Conservation (phyloP, 2,113 vertebrate species). For the Agelaius tricolor region DNA sequence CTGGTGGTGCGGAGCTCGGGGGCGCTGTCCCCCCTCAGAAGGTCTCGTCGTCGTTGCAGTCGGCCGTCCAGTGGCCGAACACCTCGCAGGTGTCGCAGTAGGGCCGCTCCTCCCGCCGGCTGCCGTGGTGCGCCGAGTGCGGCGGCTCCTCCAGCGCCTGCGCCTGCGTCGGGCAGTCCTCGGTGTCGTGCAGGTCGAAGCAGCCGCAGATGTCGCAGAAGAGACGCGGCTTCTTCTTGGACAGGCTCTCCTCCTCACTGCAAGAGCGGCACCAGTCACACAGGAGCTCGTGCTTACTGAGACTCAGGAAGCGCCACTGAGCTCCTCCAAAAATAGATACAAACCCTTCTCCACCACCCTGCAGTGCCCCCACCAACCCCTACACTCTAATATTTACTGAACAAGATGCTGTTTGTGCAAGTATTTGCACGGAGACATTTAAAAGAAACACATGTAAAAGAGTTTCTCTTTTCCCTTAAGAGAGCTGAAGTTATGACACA, state of each 20-base stretch:
- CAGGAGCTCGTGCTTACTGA: rapidly evolving
- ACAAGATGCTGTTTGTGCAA: neutral
- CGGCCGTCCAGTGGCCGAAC: slow-evolving; percentile 93
- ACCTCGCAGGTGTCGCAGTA: slow-evolving; percentile 96
- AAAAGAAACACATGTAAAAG: neutral
- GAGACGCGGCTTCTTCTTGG: slow-evolving; percentile 92
- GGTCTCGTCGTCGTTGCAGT: slow-evolving; percentile 96
- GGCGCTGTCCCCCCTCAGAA: slow-evolving; percentile 69
- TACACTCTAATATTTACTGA: rapidly evolving
- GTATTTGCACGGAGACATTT: neutral
- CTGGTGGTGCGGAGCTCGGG: neutral
- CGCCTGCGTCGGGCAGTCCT: slow-evolving; percentile 94
- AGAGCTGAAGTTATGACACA: neutral
- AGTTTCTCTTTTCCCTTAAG: neutral
- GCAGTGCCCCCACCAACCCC: neutral
- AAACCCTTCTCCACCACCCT: neutral
- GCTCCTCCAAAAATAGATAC: rapidly evolving
- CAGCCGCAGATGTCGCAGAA: slow-evolving; percentile 99
- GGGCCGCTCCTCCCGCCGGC: slow-evolving; percentile 86
- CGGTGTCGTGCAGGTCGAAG: slow-evolving; percentile 95
- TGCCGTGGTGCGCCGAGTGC: slow-evolving; percentile 91
- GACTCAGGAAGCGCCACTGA: rapidly evolving
- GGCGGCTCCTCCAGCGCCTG: slow-evolving; percentile 89
- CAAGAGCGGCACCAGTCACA: neutral
- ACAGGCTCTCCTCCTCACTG: slow-evolving; percentile 77